Conservation (phyloP, 2,113 vertebrate species). For the Tragelaphus strepsiceros region DNA sequence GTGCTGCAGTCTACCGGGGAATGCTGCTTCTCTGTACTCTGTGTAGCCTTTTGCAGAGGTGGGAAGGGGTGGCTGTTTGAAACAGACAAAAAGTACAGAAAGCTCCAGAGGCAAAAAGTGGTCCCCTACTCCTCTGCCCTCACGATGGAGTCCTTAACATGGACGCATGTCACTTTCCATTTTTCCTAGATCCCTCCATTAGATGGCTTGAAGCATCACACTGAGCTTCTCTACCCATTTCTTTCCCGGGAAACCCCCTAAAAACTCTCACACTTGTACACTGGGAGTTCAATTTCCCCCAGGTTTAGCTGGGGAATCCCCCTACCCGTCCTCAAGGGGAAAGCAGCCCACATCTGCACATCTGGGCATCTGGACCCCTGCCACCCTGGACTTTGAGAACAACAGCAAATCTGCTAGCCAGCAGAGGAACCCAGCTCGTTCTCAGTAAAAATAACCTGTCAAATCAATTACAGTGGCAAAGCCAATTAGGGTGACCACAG, state of each 20-base stretch:
- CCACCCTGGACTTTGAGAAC: neutral
- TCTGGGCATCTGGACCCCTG: constrained; percentile 40
- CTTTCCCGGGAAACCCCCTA: no score
- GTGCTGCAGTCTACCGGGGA: neutral
- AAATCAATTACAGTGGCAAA: constrained; percentile 74
- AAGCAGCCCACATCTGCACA: constrained; percentile 48
- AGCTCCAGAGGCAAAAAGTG: neutral
- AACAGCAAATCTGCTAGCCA: neutral
- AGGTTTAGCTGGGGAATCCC: neutral
- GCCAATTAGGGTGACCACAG: constrained; percentile 71
- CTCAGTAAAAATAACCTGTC: constrained; percentile 75
- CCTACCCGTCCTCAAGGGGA: neutral
- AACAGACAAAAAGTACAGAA: constrained; percentile 18
- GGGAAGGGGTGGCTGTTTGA: constrained; percentile 29
- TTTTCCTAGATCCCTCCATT: neutral
- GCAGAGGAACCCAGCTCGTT: constrained; percentile 53
- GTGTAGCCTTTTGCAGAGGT: constrained; percentile 4
- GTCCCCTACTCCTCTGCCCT: no score
- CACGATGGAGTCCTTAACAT: neutral
- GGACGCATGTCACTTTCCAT: neutral
- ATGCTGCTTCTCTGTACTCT: neutral
- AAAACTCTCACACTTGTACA: neutral
- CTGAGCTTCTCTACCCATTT: no score
- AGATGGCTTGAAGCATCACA: neutral
- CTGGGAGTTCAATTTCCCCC: neutral